Evolutionary conservation across 1,140 invertebrate genomes (phyloP).

Genomic region (Bombus breviceps): DNA sequence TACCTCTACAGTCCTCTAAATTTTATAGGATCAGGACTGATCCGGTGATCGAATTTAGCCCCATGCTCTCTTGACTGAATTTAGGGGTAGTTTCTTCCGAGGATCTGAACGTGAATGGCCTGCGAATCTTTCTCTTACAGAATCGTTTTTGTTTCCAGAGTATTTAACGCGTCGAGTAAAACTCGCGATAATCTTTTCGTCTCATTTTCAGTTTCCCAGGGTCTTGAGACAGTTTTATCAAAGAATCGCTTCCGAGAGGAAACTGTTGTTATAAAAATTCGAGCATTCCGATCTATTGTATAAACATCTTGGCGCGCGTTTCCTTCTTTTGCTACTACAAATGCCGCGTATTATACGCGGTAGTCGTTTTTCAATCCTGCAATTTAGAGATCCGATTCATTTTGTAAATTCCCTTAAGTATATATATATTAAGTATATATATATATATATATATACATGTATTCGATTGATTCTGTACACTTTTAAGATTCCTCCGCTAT

Average conservation of each 20-base stretch:
- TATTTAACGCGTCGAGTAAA: not conserved
- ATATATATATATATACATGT: no score
- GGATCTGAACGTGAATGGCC: not conserved
- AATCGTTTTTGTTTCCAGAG: not conserved
- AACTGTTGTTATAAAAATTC: no score
- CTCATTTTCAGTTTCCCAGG: not conserved
- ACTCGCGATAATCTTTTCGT: not conserved
- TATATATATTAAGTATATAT: no score
- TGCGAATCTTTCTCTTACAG: not conserved
- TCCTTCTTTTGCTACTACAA: no score
- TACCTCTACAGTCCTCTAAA: not conserved
- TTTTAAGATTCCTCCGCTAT: not conserved
- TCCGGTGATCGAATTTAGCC: constrained; percentile 4
- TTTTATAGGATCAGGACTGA: constrained; percentile 13
- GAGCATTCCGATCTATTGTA: no score
- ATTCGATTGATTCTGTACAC: no score
- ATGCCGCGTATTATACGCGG: no score
- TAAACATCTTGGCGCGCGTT: no score
- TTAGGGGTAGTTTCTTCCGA: not conserved
- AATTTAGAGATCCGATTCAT: not conserved
- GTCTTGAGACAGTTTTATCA: not conserved
- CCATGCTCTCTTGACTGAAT: not conserved
- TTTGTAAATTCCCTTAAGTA: not conserved
- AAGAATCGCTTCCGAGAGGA: not conserved
- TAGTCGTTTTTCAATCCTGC: not conserved